Base-by-base conservation (phyloP, 2,113 vertebrate species). In the Pseudopipra pipra region DNA sequence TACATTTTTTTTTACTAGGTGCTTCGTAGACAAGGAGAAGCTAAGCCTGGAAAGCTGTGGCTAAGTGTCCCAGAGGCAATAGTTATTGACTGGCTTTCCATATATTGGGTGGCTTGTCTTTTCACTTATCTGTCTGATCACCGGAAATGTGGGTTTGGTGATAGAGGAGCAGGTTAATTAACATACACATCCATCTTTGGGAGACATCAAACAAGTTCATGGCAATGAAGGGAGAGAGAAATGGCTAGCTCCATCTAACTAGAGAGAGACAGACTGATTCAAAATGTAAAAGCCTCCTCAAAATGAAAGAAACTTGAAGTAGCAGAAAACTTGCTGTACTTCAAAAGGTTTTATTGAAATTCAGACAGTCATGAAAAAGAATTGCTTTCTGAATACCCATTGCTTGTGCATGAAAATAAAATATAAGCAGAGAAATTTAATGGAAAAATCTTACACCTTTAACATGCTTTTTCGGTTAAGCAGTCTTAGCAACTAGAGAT, bases 291-390 rank as follows among this genome's bases (percentile, higher is more conserved):
- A 75, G 31, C 7, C 7, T 75, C 2, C 37, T 79, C 43, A 71
- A 72, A 90, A 43, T 27, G 39, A 73, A 51, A 81, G 55, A 78
- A 67, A 8, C 10, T 39, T 49, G 24, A 78, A 67, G 24, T 23
- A 49, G 56, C 20, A 24, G 21, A 66, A 79, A 89, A 83, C n/a
- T 20, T 74, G 8, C 35, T 41, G 56, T 23, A 17, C 24, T 44
- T 41, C 11, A 63, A 3, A 83, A 93, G 8, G 8, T 70, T 47
- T 58, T 43, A 76, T 47, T 79, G 52, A 72, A 84, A 52, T 72
- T 49, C 3, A 8, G 11, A 25, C 0, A 0, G 3, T 71, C 23
- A 12, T 3, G 3, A 75, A 19, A 31, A 47, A 52, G 7, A 87
- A 18, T 9, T 31, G 0, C 47, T 27, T 74, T 56, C 11, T 76